A percentile compares a stretch with the other conserved stretches of the same genome.
Evolutionary conservation across 2,888 invertebrate species (phyloP).

Genomic region (Plutella xylostella): DNA sequence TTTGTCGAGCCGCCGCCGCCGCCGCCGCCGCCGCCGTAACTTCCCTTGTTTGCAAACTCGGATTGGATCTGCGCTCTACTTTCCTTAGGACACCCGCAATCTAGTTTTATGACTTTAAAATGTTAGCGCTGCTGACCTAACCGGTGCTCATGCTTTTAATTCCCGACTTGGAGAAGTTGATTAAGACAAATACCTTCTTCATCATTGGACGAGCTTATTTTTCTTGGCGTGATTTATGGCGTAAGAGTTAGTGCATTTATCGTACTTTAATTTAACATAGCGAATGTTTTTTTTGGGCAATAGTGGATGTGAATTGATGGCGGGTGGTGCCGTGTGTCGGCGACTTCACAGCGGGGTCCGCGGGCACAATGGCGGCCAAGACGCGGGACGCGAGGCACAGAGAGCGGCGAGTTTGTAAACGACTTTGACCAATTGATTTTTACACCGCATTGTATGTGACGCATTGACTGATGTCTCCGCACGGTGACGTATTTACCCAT

Average conservation of each 20-base stretch:
- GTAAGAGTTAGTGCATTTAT: not conserved
- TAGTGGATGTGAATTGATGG: conserved; percentile 27
- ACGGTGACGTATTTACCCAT: conserved; percentile 6
- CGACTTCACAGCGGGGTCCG: conserved; percentile 50
- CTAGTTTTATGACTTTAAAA: conserved; percentile 66
- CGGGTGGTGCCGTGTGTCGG: conserved; percentile 35
- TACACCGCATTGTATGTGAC: conserved; percentile 39
- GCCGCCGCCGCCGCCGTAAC: conserved; percentile 42
- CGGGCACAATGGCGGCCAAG: conserved; percentile 38
- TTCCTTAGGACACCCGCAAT: conserved; percentile 60
- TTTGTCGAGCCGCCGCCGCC: conserved; percentile 46
- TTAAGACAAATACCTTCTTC: conserved; percentile 25
- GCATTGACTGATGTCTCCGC: conserved; percentile 11
- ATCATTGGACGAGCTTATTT: conserved; percentile 11
- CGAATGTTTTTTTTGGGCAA: conserved; percentile 27
- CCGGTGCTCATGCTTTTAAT: conserved; percentile 33
- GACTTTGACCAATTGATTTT: conserved; percentile 65
- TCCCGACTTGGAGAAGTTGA: conserved; percentile 21
- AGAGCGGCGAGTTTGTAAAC: conserved; percentile 41
- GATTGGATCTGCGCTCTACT: conserved; percentile 66
- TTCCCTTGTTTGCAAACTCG: conserved; percentile 68
- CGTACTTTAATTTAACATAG: conserved; percentile 19
- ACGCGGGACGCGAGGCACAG: conserved; percentile 9
- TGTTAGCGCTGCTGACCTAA: conserved; percentile 43
- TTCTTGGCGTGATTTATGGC: not conserved